Percentiles rank a stretch among this genome's conserved stretches.
phyloP scores from a whole-genome alignment of 2,888 invertebrate genomes.

The Latrodectus hesperus region DNA sequence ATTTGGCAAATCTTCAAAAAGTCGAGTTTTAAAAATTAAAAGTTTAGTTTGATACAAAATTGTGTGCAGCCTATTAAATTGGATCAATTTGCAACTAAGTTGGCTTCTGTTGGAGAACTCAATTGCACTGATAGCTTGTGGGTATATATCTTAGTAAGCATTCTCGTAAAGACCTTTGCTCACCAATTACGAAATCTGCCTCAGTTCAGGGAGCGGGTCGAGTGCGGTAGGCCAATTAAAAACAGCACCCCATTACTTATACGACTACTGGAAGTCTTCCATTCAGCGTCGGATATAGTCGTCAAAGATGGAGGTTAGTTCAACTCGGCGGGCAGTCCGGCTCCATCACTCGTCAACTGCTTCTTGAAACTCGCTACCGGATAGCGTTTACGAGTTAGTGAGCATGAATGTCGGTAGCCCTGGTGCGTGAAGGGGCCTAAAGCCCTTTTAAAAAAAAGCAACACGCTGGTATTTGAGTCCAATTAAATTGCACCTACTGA shows the following conservation, averaged over 20 bases:
- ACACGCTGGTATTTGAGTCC: constrained; percentile 18
- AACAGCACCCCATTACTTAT: constrained; percentile 1
- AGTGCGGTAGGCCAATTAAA: constrained; percentile 64
- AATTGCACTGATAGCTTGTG: too few relatives aligned
- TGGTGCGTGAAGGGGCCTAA: neutral
- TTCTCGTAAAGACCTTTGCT: too few relatives aligned
- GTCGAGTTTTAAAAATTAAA: too few relatives aligned
- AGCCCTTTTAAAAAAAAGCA: constrained; percentile 1
- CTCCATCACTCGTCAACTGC: neutral
- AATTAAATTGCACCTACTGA: constrained; percentile 23
- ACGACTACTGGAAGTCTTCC: constrained; percentile 33
- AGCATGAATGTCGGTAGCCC: neutral
- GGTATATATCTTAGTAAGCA: too few relatives aligned
- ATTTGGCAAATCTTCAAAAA: too few relatives aligned
- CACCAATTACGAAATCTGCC: too few relatives aligned
- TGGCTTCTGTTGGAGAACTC: too few relatives aligned
- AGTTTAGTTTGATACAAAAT: too few relatives aligned
- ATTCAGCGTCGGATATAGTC: constrained; percentile 60
- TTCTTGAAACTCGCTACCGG: constrained; percentile 33
- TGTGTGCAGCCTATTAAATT: too few relatives aligned
- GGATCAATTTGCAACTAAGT: too few relatives aligned
- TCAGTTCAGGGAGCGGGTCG: neutral
- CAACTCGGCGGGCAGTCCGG: neutral
- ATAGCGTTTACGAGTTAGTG: constrained; percentile 23
- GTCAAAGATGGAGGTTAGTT: constrained; percentile 21